Base-by-base conservation (phyloP, 2,888 invertebrate genomes). In the Melanostoma mellinum region DNA sequence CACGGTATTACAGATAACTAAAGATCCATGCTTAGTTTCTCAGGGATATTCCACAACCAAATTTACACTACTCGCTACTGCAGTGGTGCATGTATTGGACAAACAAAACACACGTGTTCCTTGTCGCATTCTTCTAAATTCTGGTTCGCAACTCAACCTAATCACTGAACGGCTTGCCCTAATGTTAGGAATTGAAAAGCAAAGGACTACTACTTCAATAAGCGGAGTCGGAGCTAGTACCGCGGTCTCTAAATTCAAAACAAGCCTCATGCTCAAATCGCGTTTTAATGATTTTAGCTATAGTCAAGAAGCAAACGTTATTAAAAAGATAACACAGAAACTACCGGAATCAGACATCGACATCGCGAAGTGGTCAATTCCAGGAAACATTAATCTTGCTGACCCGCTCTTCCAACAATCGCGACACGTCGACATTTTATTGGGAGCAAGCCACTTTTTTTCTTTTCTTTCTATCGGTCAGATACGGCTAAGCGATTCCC, bases 371-470 rank as follows among this genome's bases (percentile, higher is more conserved):
- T 55, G 38, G 38, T 20, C 8, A 0, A 55, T 55, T 30, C 46
- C 60, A 46, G 9, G 0, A 10, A 10, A 46, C 33, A 60, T 46
- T 6, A 32, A 60, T 4, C 35, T 44, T 6, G 32, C 58, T n/a
- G 44, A 58, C 9, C 58, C 58, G 3, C 9, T 10, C 3, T 55
- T 36, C 32, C 2, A 44, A n/a, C 4, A 44, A 32, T 6, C 58
- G 1, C 30, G 33, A 33, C 32, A 44, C 5, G 33, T 58, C 42
- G 58, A 58, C 8, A 9, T 58, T 1, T 42, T 58, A 2, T 32
- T 58, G 32, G 58, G 58, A 1, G 32, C 42, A 33, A 33, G 33
- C n/a, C 42, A 32, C n/a, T 58, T 58, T n/a, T 58, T 8, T n/a
- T 32, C 42, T 6, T 32, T 58, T 44, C 33, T 44, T 4, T 42